Base-by-base conservation (phyloP, 2,888 invertebrate genomes). In the Sicus ferrugineus region DNA sequence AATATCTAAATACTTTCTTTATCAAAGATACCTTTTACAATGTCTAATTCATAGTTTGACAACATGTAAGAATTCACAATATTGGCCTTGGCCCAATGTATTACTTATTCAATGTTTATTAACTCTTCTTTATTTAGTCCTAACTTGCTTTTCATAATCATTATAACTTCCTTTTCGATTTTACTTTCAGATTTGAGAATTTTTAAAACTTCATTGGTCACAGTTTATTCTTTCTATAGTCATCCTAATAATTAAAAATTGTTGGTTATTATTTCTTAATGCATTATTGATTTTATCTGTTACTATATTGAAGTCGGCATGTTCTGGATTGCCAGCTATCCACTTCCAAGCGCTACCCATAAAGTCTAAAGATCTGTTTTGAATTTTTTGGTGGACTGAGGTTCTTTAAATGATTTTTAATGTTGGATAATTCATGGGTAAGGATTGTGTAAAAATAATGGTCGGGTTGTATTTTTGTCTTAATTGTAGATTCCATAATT, bases 171-270 rank as follows among this genome's bases (percentile, higher is more conserved):
- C 19, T 68, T 48, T 16, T 61, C 56, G 28, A 69, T 48, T 23
- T 66, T 59, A 30, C 68, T 58, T 16, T 70, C 50, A 31, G 64
- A 28, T 66, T 58, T 69, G 9, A 63, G 30, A 3, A 58, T 28
- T 66, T 64, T 26, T 21, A 69, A 14, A 21, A 69, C 42, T 23
- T 56, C 5, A 28, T 71, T 71, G 23, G 66, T 59, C 14, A 26
- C 52, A 61, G 23, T 67, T 71, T 28, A 69, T 58, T 26, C 48
- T 73, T 14, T 72, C 70, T 23, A 62, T 70, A 23, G 62, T 61
- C 38, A 71, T 14, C 70, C 66, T 50, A 64, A 74, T 73, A 21
- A 73, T 75, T 28, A 73, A 63, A 5, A 70, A 28, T 67, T 71
- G 71, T 38, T 54, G 62, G 59, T 72, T 73, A 62, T 48, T 73